phyloP scores from a whole-genome alignment of 2,888 invertebrate genomes.

The Drosophila percnosoma region DNA sequence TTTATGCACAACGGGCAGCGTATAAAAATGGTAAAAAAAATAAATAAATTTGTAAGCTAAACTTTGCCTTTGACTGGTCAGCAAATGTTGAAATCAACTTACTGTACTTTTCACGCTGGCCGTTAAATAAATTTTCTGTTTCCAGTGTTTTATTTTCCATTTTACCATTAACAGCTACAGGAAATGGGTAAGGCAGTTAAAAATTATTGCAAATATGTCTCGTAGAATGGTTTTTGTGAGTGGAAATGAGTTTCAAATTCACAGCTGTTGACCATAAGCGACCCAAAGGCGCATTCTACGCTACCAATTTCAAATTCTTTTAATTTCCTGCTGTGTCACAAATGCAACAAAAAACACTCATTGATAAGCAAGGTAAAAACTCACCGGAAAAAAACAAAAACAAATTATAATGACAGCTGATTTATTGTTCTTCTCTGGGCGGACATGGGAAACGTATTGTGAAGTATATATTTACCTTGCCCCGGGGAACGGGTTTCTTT shows the following conservation, averaged over 20 bases:
- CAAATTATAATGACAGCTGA: constrained; percentile 52
- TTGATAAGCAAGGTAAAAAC: constrained; percentile 36
- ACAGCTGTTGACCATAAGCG: constrained; percentile 23
- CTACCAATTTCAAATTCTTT: constrained; percentile 47
- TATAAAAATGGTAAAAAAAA: constrained; percentile 51
- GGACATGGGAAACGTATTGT: constrained; percentile 15
- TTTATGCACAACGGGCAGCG: constrained; percentile 63
- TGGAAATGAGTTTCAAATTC: constrained; percentile 28
- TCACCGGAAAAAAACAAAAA: neutral
- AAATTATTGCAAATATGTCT: constrained; percentile 57
- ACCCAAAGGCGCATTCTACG: constrained; percentile 34
- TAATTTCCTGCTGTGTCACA: constrained; percentile 57
- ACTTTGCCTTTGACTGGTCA: constrained; percentile 43
- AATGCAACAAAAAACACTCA: constrained; percentile 3
- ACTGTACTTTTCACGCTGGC: constrained; percentile 52
- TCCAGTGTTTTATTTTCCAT: constrained; percentile 16
- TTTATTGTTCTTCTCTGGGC: constrained; percentile 49
- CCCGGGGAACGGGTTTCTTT: constrained; percentile 58
- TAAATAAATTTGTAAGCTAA: constrained; percentile 40
- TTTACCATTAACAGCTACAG: constrained; percentile 26
- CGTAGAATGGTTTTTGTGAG: constrained; percentile 35
- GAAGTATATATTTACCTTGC: constrained; percentile 42
- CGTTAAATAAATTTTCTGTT: constrained; percentile 59
- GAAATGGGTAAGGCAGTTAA: constrained; percentile 60
- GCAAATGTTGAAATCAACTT: constrained; percentile 70